Evolutionary conservation across 2,888 invertebrate genomes (phyloP), one percentile per base, ranked within the genome.

Genomic region (Drosophila maculinotata): DNA sequence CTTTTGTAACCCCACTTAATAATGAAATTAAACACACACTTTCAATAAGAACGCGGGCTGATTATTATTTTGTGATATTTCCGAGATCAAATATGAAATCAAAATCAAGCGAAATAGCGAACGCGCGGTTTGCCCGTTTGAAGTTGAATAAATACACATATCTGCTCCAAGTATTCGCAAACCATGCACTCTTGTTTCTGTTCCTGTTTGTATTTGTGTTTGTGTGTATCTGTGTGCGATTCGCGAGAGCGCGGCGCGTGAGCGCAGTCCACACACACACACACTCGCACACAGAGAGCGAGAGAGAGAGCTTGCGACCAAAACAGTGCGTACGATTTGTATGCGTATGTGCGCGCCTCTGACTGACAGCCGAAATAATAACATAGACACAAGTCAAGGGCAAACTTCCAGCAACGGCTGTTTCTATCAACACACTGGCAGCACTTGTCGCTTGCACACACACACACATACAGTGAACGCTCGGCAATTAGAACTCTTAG

Each of bases 41-140:
- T 12, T n/a, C n/a, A 42, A 35, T 25, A 10, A 17, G 31, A 65
- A 41, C 51, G 58, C 51, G 63, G 23, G 38, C 33, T 54, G 25
- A 42, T 39, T 51, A 53, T 53, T 65, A 36, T 66, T 70, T 72
- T 72, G 51, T 52, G 35, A 69, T 57, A 58, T 38, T 54, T 47
- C 25, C 65, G 73, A 73, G 73, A 73, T 73, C 72, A 73, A 69
- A 65, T 65, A 65, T 47, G 49, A 65, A 66, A 65, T 60, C 73
- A 73, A 73, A 76, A 76, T 70, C 76, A 73, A 73, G 73, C 73
- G 73, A 76, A 42, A 49, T 66, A 66, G 76, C 76, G 73, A 73
- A 84, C 76, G 76, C 80, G 80, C 81, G 83, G 72, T 83, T 83
- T 85, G 80, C 87, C 83, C 79, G 83, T 86, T 83, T 80, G 86